A percentile compares a stretch with the other conserved stretches of the same genome.
Conservation (phyloP, 2,113 vertebrate species). For the Calidris pygmaea region DNA sequence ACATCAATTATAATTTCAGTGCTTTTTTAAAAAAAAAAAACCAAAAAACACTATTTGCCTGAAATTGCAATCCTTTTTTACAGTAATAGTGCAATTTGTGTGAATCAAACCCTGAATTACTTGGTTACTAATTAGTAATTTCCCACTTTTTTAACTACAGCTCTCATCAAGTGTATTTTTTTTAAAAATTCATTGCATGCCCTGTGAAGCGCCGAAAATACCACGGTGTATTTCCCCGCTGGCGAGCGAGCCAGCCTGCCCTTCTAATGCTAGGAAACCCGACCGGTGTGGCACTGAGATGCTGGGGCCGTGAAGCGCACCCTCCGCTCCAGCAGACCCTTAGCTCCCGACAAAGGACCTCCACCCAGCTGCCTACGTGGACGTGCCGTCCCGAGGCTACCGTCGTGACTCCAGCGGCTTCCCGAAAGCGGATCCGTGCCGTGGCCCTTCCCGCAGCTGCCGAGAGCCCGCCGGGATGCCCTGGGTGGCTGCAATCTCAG, state of each 20-base stretch:
- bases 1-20: slow-evolving; percentile 54
- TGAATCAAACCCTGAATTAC: slow-evolving; percentile 72
- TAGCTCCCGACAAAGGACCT: background rate
- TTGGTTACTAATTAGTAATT: slow-evolving; percentile 73
- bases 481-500: background rate
- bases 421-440: background rate
- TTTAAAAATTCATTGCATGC: background rate
- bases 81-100: slow-evolving; percentile 64
- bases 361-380: fast-evolving
- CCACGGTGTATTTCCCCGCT: background rate
- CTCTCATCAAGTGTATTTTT: slow-evolving; percentile 49
- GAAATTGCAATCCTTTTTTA: slow-evolving; percentile 56
- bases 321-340: fast-evolving
- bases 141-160: slow-evolving; percentile 59
- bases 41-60: slow-evolving; percentile 20
- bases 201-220: slow-evolving; percentile 15
- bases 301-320: background rate
- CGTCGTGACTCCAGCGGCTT: background rate
- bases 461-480: background rate
- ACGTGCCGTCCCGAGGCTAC: background rate
- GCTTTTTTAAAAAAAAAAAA: background rate
- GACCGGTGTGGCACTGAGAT: fast-evolving
- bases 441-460: background rate
- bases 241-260: background rate
- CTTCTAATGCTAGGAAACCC: background rate